A percentile compares a stretch with the other conserved stretches of the same genome.
Conservation (phyloP, 2,797 vertebrate genomes). For the Heterohyrax brucei region DNA sequence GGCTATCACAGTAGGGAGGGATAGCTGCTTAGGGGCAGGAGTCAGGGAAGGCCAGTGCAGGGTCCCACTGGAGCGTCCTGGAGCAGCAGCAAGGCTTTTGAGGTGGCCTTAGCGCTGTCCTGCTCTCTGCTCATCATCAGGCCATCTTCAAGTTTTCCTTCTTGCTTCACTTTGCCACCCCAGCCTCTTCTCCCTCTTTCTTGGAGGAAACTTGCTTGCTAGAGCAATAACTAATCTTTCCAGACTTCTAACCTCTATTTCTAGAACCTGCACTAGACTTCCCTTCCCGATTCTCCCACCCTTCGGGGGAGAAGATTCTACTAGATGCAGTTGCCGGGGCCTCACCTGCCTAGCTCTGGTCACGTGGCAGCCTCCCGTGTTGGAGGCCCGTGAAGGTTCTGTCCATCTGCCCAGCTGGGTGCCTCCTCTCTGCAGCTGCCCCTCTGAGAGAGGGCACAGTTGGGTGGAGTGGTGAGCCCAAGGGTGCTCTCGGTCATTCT, state of each 20-base stretch:
- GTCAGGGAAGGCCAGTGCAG: background rate
- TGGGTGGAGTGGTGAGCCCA: background rate
- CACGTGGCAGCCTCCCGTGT: accelerated
- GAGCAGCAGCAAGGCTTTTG: background rate
- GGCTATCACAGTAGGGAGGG: accelerated
- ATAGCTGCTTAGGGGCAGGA: background rate
- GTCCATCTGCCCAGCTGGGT: background rate
- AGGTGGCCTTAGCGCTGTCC: background rate
- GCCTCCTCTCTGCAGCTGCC: background rate
- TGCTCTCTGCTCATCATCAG: background rate
- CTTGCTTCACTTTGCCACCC: background rate
- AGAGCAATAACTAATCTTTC: background rate
- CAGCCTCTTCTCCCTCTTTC: background rate
- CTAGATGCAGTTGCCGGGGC: background rate
- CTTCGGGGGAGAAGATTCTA: background rate
- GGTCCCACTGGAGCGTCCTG: background rate
- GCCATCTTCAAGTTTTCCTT: accelerated
- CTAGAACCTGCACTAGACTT: background rate
- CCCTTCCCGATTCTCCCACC: background rate
- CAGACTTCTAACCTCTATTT: background rate
- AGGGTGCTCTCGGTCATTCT: background rate
- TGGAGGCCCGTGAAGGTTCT: accelerated
- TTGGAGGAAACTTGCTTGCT: background rate
- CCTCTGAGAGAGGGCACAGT: background rate
- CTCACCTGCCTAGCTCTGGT: too few relatives aligned